Percentiles rank a stretch among this genome's conserved stretches.
Evolutionary conservation across 2,888 invertebrate species (phyloP).

Genomic region (Sialis fuliginosa): DNA sequence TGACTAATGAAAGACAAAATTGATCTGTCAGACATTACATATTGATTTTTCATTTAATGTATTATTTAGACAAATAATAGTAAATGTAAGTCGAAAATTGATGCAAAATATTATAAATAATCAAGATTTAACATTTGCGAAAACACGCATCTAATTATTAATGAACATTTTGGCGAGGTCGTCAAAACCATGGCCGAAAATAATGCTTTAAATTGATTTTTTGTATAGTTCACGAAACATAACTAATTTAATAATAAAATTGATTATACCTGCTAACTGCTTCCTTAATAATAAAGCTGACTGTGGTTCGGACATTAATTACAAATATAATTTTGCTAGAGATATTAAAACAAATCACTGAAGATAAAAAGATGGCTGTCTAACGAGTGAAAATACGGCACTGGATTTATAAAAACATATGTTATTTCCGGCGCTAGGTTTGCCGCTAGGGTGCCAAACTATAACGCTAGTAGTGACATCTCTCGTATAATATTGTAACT

Average conservation of each 20-base stretch:
- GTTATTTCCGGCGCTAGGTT: slow-evolving; percentile 24
- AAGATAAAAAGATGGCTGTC: slow-evolving; percentile 56
- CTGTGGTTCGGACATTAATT: slow-evolving; percentile 92
- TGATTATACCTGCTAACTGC: slow-evolving; percentile 70
- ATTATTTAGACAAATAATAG: too few relatives aligned
- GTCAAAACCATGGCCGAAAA: slow-evolving; percentile 15
- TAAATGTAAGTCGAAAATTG: too few relatives aligned
- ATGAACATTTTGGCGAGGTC: slow-evolving; percentile 24
- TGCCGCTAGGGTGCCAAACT: slow-evolving; percentile 9
- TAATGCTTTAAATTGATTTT: slow-evolving; percentile 11
- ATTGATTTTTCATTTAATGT: too few relatives aligned
- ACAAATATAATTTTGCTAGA: slow-evolving; percentile 61
- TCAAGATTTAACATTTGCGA: too few relatives aligned
- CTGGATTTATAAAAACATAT: slow-evolving; percentile 21
- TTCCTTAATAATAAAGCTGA: slow-evolving; percentile 87
- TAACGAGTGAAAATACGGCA: slow-evolving; percentile 11
- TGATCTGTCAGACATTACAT: too few relatives aligned
- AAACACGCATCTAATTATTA: too few relatives aligned
- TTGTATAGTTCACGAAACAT: slow-evolving; percentile 17
- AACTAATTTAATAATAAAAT: slow-evolving; percentile 7
- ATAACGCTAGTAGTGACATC: neutral
- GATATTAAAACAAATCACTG: slow-evolving; percentile 54
- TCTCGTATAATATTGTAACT: neutral
- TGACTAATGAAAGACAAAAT: too few relatives aligned
- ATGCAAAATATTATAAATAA: too few relatives aligned